Conservation (phyloP, 2,797 vertebrate genomes). For the Lerista edwardsae region DNA sequence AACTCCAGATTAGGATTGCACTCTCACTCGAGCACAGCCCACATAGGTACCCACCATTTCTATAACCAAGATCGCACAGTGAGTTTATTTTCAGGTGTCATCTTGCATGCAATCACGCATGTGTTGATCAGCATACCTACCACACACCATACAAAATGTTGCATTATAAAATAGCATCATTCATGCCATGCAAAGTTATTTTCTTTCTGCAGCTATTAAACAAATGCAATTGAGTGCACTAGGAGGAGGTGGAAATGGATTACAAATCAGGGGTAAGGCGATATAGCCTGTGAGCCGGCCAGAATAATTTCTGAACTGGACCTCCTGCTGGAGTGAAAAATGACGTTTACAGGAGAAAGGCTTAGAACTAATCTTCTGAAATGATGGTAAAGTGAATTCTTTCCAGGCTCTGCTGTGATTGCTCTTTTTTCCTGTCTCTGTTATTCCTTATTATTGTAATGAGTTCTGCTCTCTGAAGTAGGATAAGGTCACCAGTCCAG, state of each 20-base stretch:
- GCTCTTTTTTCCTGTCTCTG: constrained; percentile 60
- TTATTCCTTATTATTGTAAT: constrained; percentile 74
- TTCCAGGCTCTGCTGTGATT: constrained; percentile 53
- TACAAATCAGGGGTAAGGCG: constrained; percentile 59
- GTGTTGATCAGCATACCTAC: not conserved
- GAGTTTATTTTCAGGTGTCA: not conserved
- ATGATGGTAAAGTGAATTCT: constrained; percentile 68
- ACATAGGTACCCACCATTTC: constrained; percentile 1
- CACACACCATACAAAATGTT: not conserved
- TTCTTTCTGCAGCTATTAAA: constrained; percentile 46
- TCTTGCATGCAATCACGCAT: not conserved
- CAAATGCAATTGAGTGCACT: constrained; percentile 41
- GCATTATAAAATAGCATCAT: constrained; percentile 37
- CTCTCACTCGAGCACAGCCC: not conserved
- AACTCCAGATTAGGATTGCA: no score
- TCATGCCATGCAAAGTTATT: not conserved
- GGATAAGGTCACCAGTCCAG: constrained; percentile 72
- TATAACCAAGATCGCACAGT: not conserved
- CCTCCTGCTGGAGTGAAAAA: constrained; percentile 70
- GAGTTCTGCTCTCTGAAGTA: constrained; percentile 69
- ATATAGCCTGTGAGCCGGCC: constrained; percentile 41
- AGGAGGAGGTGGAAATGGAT: constrained; percentile 46
- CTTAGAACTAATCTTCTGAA: constrained; percentile 69
- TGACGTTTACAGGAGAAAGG: constrained; percentile 52
- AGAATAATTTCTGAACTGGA: constrained; percentile 60